These are phyloP conservation scores for Colaptes auratus DNA, from an alignment of 2,113 vertebrate genomes.

Conservation along the genomic window DNA sequence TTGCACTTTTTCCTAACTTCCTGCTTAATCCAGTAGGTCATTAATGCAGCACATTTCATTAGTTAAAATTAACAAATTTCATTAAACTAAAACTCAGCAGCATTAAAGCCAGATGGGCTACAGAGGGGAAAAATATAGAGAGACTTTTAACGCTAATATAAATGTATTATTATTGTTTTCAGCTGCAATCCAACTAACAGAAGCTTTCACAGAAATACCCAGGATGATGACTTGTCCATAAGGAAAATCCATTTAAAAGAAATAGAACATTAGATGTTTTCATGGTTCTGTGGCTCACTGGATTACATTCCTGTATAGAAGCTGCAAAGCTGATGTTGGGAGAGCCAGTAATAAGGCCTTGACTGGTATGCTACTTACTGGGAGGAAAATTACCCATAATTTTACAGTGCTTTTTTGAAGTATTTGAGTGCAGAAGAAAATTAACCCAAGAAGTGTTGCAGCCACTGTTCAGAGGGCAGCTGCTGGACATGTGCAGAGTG, in stretches of 20 bases:
- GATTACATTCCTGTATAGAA: not conserved
- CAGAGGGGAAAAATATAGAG: not conserved
- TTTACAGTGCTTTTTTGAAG: not conserved
- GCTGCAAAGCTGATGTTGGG: not conserved
- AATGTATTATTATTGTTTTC: slow-evolving; percentile 37
- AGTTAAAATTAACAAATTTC: slow-evolving; percentile 16
- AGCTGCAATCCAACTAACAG: slow-evolving; percentile 50
- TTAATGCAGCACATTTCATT: slow-evolving; percentile 25
- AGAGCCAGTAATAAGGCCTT: not conserved
- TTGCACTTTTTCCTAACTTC: slow-evolving; percentile 7
- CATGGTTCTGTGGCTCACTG: not conserved
- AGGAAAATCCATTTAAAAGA: slow-evolving; percentile 56
- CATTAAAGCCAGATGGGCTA: slow-evolving; percentile 41
- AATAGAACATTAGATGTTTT: slow-evolving; percentile 6
- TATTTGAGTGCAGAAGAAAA: not conserved
- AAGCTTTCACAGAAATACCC: slow-evolving; percentile 20
- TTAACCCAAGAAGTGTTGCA: not conserved
- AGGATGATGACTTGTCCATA: not conserved
- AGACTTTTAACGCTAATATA: slow-evolving; percentile 12
- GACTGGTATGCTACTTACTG: not conserved
- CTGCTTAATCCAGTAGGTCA: slow-evolving; percentile 17
- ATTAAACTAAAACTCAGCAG: slow-evolving; percentile 37
- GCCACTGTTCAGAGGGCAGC: too few species aligned
- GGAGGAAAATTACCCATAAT: not conserved
- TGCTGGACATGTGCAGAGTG: too few species aligned